A percentile compares a stretch with the other conserved stretches of the same genome.
phyloP scores from a whole-genome alignment of 2,113 vertebrate species.

The Chaetops frenatus region DNA sequence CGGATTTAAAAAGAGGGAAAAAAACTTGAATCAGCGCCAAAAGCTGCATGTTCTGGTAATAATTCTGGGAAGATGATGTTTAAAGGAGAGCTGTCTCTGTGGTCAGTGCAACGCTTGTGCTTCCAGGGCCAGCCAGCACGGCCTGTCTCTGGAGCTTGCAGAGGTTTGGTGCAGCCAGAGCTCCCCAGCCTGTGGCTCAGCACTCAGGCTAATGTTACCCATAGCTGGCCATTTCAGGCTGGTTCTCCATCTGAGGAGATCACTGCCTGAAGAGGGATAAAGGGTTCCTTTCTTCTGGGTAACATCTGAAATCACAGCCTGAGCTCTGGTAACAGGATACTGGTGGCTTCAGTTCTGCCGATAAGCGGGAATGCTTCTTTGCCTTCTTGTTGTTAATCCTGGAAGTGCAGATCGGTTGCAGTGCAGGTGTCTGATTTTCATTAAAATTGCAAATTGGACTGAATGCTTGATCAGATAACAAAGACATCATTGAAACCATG shows the following conservation, averaged over 20 bases:
- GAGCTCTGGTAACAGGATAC: constrained; percentile 75
- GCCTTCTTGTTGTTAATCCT: constrained; percentile 56
- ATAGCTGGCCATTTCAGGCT: constrained; percentile 57
- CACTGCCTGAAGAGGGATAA: constrained; percentile 72
- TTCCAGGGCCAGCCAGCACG: background rate
- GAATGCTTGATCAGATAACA: constrained; percentile 85
- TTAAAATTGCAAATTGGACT: constrained; percentile 87
- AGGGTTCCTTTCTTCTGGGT: constrained; percentile 72
- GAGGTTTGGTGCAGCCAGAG: constrained; percentile 18
- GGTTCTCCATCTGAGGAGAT: constrained; percentile 74
- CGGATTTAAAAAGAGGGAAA: background rate
- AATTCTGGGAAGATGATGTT: background rate
- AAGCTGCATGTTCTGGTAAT: background rate
- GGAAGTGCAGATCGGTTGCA: constrained; percentile 75
- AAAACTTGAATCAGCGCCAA: background rate
- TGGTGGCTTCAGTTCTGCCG: constrained; percentile 49
- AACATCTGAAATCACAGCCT: constrained; percentile 78
- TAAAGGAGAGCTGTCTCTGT: background rate
- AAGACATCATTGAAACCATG: constrained; percentile 72
- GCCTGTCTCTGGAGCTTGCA: background rate
- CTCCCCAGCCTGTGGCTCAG: constrained; percentile 63
- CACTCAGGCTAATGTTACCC: constrained; percentile 44
- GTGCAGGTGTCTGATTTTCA: constrained; percentile 91
- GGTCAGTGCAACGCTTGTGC: background rate
- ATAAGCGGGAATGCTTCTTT: constrained; percentile 65